Evolutionary conservation across 2,113 vertebrate genomes (phyloP), one percentile per base, ranked within the genome.

Genomic region (Centropus bengalensis): DNA sequence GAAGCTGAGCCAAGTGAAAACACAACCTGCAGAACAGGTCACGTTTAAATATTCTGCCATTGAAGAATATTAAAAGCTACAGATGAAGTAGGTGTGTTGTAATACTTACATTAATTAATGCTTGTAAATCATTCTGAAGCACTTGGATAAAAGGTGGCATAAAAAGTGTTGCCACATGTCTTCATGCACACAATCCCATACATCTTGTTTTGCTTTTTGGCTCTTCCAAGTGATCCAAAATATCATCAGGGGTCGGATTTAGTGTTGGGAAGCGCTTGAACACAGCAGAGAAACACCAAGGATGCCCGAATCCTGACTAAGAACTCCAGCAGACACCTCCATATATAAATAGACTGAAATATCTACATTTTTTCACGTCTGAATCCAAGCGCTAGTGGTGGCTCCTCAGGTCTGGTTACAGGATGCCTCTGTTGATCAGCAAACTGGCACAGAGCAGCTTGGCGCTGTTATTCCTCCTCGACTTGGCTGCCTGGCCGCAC

Each of bases 21-120:
- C 59, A 58, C 91, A 97, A 97, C 97, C 90, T 96, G 97, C 71
- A 95, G 96, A 97, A 96, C 97, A 97, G 96, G 97, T 97, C 96
- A 96, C 32, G 23, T 96, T 96, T 96, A 93, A 97, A 93, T 92
- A 96, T 94, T 96, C 89, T 96, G 91, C 93, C 94, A 93, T 95
- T 95, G 94, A 96, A 96, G 93, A 96, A 95, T 96, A 97, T 97
- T 96, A 96, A 97, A 96, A 96, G 32, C 88, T 94, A 74, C 95
- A 96, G 93, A 95, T 95, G 95, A 97, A 97, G 88, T 42, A 92
- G 95, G 90, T 88, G 90, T 96, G 95, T 97, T 94, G 96, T 89
- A 97, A 97, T 80, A 79, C 64, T 67, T 86, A 63, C 75, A 21
- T 94, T 97, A 97, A 97, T 97, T 97, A 97, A 96, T 5, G 88